Conservation (phyloP, 1,140 invertebrate genomes). For the Pachyrhynchus sulphureomaculatus region DNA sequence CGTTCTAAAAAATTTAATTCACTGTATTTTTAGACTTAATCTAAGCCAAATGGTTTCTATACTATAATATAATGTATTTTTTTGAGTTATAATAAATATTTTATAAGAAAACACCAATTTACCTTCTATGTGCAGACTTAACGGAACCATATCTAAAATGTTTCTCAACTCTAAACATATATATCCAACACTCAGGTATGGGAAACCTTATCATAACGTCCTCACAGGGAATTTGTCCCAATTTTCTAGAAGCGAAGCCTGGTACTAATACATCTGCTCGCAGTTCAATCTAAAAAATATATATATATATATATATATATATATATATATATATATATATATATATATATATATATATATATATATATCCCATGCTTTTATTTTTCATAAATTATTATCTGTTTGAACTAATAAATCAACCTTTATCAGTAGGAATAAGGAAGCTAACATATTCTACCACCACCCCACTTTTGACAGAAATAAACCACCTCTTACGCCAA, state of each 20-base stretch:
- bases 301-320: background rate
- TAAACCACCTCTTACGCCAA: no score
- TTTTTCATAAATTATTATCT: no score
- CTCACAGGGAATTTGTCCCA: slow-evolving; percentile 95
- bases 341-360: background rate
- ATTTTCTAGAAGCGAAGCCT: slow-evolving; percentile 91
- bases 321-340: background rate
- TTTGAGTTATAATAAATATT: no score
- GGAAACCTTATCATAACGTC: slow-evolving; percentile 96
- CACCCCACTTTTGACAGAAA: no score
- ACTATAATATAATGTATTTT: no score
- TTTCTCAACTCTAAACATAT: slow-evolving; percentile 97
- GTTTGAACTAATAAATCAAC: no score
- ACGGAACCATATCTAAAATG: slow-evolving; percentile 99
- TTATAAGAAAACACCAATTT: slow-evolving; percentile 14
- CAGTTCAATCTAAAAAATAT: slow-evolving; percentile 74
- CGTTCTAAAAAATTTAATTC: slow-evolving; percentile 59
- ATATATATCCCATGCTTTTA: no score
- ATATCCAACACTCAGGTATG: slow-evolving; percentile 99
- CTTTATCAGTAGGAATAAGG: no score
- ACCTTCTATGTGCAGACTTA: slow-evolving; percentile 89
- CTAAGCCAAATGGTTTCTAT: no score
- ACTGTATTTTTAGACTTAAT: no score
- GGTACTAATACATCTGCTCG: slow-evolving; percentile 93
- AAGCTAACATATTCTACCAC: no score